Evolutionary conservation across 2,113 vertebrate genomes (phyloP).

Genomic region (Euleptes europaea): DNA sequence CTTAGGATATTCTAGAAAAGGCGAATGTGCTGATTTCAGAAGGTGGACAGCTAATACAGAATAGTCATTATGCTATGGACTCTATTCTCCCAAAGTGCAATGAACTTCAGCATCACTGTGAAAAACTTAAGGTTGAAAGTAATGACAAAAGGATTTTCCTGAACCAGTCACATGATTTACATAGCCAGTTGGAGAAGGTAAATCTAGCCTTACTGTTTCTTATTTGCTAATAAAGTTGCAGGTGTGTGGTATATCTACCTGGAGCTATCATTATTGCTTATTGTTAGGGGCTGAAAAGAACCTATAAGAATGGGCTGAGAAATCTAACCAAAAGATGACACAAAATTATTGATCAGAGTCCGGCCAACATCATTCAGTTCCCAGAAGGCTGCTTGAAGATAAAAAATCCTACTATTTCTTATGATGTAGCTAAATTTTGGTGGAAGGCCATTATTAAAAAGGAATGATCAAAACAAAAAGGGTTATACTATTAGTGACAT

Average conservation of each 20-base stretch:
- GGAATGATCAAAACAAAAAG: too few species aligned
- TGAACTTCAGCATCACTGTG: slow-evolving; percentile 82
- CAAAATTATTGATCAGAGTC: neutral
- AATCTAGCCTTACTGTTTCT: slow-evolving; percentile 24
- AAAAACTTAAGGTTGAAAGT: slow-evolving; percentile 68
- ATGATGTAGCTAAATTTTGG: too few species aligned
- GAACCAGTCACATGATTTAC: slow-evolving; percentile 87
- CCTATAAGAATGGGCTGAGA: neutral
- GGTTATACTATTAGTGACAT: too few species aligned
- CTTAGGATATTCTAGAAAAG: slow-evolving; percentile 81
- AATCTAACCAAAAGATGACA: neutral
- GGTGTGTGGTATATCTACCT: neutral
- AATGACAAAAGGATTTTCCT: slow-evolving; percentile 78
- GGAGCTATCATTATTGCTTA: neutral
- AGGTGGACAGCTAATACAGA: slow-evolving; percentile 83
- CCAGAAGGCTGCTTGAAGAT: too few species aligned
- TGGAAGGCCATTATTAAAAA: too few species aligned
- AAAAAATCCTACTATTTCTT: too few species aligned
- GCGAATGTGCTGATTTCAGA: slow-evolving; percentile 80
- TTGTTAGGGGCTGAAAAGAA: neutral
- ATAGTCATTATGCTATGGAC: slow-evolving; percentile 92
- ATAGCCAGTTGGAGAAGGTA: slow-evolving; percentile 87
- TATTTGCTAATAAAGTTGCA: neutral
- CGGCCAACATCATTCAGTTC: neutral
- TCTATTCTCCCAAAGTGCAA: slow-evolving; percentile 92